Conservation (phyloP, 2,113 vertebrate genomes). For the Percopsis transmontana region DNA sequence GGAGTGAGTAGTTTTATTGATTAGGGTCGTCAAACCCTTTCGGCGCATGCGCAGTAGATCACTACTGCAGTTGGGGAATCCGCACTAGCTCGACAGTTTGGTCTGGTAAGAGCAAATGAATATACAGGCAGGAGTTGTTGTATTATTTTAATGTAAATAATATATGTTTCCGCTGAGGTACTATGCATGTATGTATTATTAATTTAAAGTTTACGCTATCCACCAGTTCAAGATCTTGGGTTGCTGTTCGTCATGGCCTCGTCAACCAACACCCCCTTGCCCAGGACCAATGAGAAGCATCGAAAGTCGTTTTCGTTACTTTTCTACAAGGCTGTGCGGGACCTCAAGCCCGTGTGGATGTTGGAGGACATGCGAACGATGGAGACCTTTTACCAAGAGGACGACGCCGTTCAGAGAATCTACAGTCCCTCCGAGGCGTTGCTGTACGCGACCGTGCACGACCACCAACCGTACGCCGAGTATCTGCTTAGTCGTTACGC, state of each 20-base stretch:
- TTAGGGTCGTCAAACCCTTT: background rate
- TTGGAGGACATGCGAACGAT: conserved; percentile 90
- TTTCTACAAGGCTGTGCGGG: conserved; percentile 88
- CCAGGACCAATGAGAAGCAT: conserved; percentile 70
- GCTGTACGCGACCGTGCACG: conserved; percentile 89
- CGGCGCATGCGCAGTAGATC: conserved; percentile 46
- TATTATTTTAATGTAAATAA: background rate
- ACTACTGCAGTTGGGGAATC: conserved; percentile 25
- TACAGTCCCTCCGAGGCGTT: conserved; percentile 88
- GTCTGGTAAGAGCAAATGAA: background rate
- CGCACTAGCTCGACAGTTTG: background rate
- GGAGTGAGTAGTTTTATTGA: background rate
- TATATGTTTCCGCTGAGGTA: background rate
- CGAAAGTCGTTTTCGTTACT: conserved; percentile 81
- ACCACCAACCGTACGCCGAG: conserved; percentile 85
- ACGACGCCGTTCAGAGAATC: conserved; percentile 72
- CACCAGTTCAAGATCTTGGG: background rate
- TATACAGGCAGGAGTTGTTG: background rate
- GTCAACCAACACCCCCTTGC: conserved; percentile 53
- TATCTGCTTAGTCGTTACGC: conserved; percentile 82
- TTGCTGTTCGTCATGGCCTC: conserved; percentile 45
- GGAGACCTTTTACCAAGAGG: conserved; percentile 85
- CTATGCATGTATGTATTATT: background rate
- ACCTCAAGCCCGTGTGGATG: conserved; percentile 89
- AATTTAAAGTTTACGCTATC: background rate